Base-by-base conservation (phyloP, 1,140 invertebrate genomes). In the Zaprionus kolodkinae region DNA sequence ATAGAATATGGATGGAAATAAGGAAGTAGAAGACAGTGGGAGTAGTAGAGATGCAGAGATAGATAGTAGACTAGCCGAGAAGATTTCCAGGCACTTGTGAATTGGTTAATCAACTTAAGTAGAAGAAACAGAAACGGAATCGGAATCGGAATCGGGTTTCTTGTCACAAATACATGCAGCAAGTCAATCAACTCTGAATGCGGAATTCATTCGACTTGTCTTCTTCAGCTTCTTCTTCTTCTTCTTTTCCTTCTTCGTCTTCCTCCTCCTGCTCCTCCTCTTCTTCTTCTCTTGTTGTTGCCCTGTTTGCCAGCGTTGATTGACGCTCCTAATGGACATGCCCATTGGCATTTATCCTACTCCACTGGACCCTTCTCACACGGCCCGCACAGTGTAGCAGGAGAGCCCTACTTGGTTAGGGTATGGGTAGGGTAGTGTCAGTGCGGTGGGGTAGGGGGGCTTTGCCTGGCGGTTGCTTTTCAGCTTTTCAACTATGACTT, bases 401-500 rank as follows among this genome's bases (percentile, higher is more conserved):
- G 21, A 21, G 21, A 21, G 27, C 27, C 27, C 6, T 6, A 30
- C 27, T 30, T 30, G 27, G 3, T 1, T 6, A 30, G 3, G 27
- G 27, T 30, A 30, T n/a, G 27, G 13, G 38, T 13, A n/a, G n/a
- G n/a, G n/a, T n/a, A n/a, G n/a, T n/a, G n/a, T n/a, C n/a, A n/a
- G n/a, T n/a, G n/a, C n/a, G n/a, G n/a, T n/a, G n/a, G n/a, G n/a
- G n/a, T n/a, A n/a, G n/a, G 15, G 35, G 7, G 33, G 11, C 11
- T 7, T 5, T 56, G 54, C 45, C 17, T 25, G 55, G 55, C 15
- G 33, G 30, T 33, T 57, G 30, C 30, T 57, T 36, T 69, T 61
- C 67, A 62, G 38, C 61, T 54, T 54, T 64, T 66, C 69, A 59
- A 38, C 69, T 72, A 57, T 66, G 69, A 72, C 61, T 72, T 72